phyloP scores from a whole-genome alignment of 2,113 vertebrate genomes.

The Gavialis gangeticus region DNA sequence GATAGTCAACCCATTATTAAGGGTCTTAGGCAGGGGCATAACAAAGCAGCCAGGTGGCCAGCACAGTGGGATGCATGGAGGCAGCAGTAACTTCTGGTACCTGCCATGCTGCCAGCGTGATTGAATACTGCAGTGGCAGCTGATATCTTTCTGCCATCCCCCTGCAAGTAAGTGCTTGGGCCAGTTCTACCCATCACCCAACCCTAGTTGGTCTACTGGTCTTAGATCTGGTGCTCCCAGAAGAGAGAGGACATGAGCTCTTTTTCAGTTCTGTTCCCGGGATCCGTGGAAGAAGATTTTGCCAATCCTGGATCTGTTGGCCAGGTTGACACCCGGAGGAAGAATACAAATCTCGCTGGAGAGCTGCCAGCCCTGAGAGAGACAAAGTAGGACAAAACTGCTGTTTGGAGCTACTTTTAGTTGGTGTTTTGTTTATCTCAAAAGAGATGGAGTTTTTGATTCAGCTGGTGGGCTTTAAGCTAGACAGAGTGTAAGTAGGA shows the following conservation, averaged over 20 bases:
- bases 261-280: neutral
- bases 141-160: too few relatives aligned
- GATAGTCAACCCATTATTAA: neutral
- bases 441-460: neutral
- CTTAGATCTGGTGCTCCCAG: neutral
- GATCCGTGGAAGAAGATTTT: neutral
- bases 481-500: neutral
- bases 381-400: neutral
- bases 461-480: neutral
- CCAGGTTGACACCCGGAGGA: neutral
- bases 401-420: neutral
- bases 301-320: accelerated
- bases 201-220: neutral
- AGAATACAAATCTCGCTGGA: neutral
- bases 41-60: too few relatives aligned
- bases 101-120: too few relatives aligned
- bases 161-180: neutral
- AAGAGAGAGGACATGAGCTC: neutral
- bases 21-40: too few relatives aligned
- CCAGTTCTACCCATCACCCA: too few relatives aligned
- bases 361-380: neutral
- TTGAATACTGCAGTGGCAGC: too few relatives aligned
- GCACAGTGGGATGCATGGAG: too few relatives aligned
- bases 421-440: neutral
- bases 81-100: too few relatives aligned